Evolutionary conservation across 2,888 invertebrate species (phyloP).

Genomic region (Agrilus biguttatus): DNA sequence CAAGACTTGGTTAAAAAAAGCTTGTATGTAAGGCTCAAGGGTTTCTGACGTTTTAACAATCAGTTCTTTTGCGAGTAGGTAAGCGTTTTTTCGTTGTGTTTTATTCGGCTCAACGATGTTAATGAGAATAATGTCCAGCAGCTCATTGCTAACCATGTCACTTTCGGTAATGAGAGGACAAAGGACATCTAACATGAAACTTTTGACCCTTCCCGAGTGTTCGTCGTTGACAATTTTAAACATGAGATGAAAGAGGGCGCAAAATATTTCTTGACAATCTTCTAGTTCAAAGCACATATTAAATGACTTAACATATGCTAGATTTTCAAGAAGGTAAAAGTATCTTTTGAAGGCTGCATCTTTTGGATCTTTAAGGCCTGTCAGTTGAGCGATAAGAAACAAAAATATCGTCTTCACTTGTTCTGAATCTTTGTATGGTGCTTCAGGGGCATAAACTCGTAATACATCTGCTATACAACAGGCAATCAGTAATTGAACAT

Average conservation of each 20-base stretch:
- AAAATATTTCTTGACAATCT: conserved; percentile 94
- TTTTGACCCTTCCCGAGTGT: conserved; percentile 90
- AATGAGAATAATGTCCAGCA: conserved; percentile 83
- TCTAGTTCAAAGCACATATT: conserved; percentile 98
- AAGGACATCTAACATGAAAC: conserved; percentile 91
- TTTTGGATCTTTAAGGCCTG: conserved; percentile 89
- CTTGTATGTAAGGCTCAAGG: conserved; percentile 87
- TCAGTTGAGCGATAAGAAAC: conserved; percentile 86
- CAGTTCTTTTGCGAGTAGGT: conserved; percentile 80
- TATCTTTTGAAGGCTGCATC: conserved; percentile 95
- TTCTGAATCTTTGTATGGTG: conserved; percentile 91
- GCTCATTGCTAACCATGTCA: conserved; percentile 86
- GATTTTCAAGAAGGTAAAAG: conserved; percentile 91
- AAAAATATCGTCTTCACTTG: conserved; percentile 87
- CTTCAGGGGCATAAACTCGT: conserved; percentile 92
- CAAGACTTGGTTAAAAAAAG: conserved; percentile 93
- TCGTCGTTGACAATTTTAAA: conserved; percentile 95
- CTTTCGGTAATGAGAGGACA: conserved; percentile 90
- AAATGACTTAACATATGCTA: conserved; percentile 95
- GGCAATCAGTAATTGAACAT: conserved; percentile 87
- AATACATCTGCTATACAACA: conserved; percentile 97
- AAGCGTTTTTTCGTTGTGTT: conserved; percentile 78
- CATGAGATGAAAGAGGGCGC: conserved; percentile 82
- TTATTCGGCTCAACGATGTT: conserved; percentile 92
- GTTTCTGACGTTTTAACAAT: conserved; percentile 84